Evolutionary conservation across 2,888 invertebrate genomes (phyloP), one percentile per base, ranked within the genome.

Genomic region (Eupithecia inturbata): DNA sequence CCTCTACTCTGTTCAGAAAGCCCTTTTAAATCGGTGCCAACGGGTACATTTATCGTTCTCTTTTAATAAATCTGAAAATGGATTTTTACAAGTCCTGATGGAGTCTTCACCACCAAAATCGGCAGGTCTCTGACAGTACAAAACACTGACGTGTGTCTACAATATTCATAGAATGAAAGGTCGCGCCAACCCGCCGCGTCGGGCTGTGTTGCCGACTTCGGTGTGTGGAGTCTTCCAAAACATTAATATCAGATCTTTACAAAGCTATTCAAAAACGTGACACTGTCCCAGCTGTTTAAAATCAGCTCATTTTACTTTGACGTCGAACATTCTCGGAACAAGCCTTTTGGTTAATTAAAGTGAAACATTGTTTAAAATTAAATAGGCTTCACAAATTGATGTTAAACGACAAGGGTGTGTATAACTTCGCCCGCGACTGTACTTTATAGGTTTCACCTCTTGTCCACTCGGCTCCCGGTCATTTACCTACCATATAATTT

Each of bases 381-480:
- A 89, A 88, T 87, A 87, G 88, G 87, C 85, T 85, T 84, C 85
- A 83, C 85, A 84, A 87, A 88, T 88, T 87, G 85, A 82, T 83
- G 84, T 86, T 83, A 81, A 84, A 85, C 82, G 82, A 82, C 81
- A 83, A 81, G 81, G 83, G 83, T 84, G 83, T 78, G 75, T 81
- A 81, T 79, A 80, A 82, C 84, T 86, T 86, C 86, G 81, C 78
- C 80, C 80, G 78, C 80, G 78, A 81, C 79, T 78, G 81, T 83
- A 82, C 73, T 68, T 77, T 73, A 73, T 71, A 45, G 71, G 72
- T 71, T 76, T 71, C 60, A 71, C 68, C 66, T 73, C 49, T 67
- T 71, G 74, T 68, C 67, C 62, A 71, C 64, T 68, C 57, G 26
- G 39, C 62, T 41, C n/a, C 19, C 5, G 60, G 36, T 57, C 66